These are phyloP conservation scores for Rhopalosiphum maidis DNA, from an alignment of 1,140 invertebrate species.

Conservation along the genomic window DNA sequence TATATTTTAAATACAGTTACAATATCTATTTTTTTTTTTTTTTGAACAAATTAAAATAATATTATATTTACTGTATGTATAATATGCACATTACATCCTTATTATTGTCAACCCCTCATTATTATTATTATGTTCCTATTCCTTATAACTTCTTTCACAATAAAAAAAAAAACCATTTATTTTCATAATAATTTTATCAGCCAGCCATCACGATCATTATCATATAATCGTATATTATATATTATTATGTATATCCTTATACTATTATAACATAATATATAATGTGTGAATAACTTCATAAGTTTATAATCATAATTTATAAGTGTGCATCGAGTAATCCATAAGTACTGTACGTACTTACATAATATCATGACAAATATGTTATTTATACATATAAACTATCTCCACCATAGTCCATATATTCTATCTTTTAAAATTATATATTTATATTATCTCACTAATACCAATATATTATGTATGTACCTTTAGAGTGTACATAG, in stretches of 20 bases:
- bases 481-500: neutral
- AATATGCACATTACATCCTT: neutral
- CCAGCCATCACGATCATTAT: neutral
- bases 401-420: neutral
- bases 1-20: neutral
- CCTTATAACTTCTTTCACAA: neutral
- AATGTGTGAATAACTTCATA: neutral
- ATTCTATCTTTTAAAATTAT: neutral
- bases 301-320: neutral
- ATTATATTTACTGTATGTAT: neutral
- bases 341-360: neutral
- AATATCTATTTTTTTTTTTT: neutral
- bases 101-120: neutral
- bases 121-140: neutral
- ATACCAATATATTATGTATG: neutral
- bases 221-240: too few relatives aligned
- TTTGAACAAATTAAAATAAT: slow-evolving; percentile 1
- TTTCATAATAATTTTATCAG: neutral
- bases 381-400: neutral
- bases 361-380: neutral
- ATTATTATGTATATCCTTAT: too few relatives aligned
- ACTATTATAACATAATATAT: neutral
- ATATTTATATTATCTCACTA: neutral
- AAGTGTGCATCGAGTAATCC: neutral
- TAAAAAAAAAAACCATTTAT: neutral